Evolutionary conservation across 2,888 invertebrate genomes (phyloP), one percentile per base, ranked within the genome.

Genomic region (Eupithecia tripunctaria): DNA sequence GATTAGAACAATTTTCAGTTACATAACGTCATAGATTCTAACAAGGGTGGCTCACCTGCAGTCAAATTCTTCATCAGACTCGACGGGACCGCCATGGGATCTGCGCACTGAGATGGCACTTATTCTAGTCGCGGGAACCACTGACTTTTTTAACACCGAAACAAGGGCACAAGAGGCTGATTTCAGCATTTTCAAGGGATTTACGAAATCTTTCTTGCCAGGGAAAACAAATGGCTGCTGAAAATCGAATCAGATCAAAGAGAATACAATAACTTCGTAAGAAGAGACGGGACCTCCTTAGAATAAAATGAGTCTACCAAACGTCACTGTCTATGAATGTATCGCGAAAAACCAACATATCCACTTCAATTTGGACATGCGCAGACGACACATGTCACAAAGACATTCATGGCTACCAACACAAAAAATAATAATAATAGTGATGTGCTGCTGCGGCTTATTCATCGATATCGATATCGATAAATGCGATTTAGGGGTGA

Each of bases 61-160:
- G 91, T 98, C 98, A 91, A 98, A 98, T 86, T 97, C 97, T 85
- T 97, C 98, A 78, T 98, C 98, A 56, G 97, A 96, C 91, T 98
- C 98, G 32, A 95, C 95, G 60, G 94, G 88, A 15, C 91, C 94
- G 14, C 88, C 95, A 81, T 95, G 95, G 43, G 89, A 70, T 76
- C 85, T 86, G 70, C 94, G 87, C 68, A 88, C 85, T 25, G 90
- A 83, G 59, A 88, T 88, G 70, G 89, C 89, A 82, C 85, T 88
- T 74, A 87, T 87, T 83, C 90, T 91, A 38, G 86, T 85, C 1
- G 90, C 80, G 10, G 93, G 91, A 60, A 88, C 79, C 80, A 94
- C 80, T 76, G 94, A 90, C 81, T 88, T 90, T 83, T 88, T 94
- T 75, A 93, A 84, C 81, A 90, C 90, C 85, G 90, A 91, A 76